Evolutionary conservation across 35 echinoderm and acorn worm species (phyloP).

Genomic region (Ptychodera flava): DNA sequence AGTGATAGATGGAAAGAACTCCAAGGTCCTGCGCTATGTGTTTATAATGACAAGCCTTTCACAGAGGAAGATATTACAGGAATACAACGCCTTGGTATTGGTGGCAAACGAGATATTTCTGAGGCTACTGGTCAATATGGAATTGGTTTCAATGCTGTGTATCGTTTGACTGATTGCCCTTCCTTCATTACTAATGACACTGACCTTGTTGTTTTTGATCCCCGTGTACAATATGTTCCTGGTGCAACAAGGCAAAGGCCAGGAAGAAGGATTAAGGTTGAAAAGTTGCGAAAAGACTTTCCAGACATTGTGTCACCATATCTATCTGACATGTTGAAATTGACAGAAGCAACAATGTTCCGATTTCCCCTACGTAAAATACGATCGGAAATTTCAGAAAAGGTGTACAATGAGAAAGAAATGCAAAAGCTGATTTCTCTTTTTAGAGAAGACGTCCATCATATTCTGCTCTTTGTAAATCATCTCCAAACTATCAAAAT

Average conservation of each 20-base stretch:
- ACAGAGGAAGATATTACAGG: conserved; percentile 63
- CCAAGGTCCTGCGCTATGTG: conserved; percentile 70
- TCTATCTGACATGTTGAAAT: neutral
- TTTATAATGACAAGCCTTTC: conserved; percentile 75
- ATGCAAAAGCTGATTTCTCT: conserved; percentile 28
- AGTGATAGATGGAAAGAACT: conserved; percentile 34
- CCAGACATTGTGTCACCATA: conserved; percentile 36
- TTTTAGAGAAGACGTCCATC: conserved; percentile 54
- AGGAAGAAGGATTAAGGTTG: conserved; percentile 28
- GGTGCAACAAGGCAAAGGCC: conserved; percentile 32
- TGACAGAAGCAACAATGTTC: conserved; percentile 52
- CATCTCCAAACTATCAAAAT: conserved; percentile 37
- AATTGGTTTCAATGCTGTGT: conserved; percentile 83
- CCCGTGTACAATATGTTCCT: conserved; percentile 44
- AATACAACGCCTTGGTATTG: conserved; percentile 67
- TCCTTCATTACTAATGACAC: conserved; percentile 52
- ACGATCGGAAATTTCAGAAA: conserved; percentile 19
- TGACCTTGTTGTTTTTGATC: conserved; percentile 68
- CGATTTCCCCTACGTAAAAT: conserved; percentile 81
- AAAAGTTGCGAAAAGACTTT: conserved; percentile 19
- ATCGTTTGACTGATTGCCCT: conserved; percentile 83
- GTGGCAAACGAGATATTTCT: conserved; percentile 38
- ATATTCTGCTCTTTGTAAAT: conserved; percentile 63
- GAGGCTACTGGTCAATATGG: conserved; percentile 71
- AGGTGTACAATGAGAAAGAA: conserved; percentile 30